Percentiles rank a stretch among this genome's conserved stretches.
phyloP scores from a whole-genome alignment of 2,888 invertebrate species.

The Drosophila paracracens region DNA sequence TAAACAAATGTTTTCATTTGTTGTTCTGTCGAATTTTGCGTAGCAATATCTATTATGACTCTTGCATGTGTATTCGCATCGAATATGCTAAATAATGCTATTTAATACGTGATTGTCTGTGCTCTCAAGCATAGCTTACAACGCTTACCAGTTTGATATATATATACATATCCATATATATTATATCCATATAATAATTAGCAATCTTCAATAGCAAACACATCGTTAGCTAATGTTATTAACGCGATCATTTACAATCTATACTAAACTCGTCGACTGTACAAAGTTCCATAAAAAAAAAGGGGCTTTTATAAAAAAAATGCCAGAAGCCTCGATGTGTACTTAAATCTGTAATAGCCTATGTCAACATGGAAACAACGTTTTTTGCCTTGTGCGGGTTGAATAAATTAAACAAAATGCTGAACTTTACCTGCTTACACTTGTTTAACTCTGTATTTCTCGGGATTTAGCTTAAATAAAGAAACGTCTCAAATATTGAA shows the following conservation, averaged over 20 bases:
- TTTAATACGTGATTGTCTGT: conserved; percentile 24
- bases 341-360: conserved; percentile 32
- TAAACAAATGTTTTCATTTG: conserved; percentile 60
- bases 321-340: neutral
- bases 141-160: conserved; percentile 1
- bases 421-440: conserved; percentile 13
- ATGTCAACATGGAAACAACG: conserved; percentile 32
- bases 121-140: conserved; percentile 23
- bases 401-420: conserved; percentile 2
- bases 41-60: conserved; percentile 1
- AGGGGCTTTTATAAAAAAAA: neutral
- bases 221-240: conserved; percentile 11
- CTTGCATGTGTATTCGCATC: neutral
- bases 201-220: no score
- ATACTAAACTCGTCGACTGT: conserved; percentile 3
- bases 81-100: conserved; percentile 17
- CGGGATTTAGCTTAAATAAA: conserved; percentile 9
- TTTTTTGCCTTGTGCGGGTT: conserved; percentile 21
- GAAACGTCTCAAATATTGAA: conserved; percentile 8
- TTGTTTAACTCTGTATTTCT: conserved; percentile 6
- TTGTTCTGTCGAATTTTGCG: conserved; percentile 45
- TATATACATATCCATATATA: conserved; percentile 10
- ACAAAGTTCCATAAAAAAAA: conserved; percentile 1
- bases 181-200: conserved; percentile 13
- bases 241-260: conserved; percentile 29